Evolutionary conservation across 1,140 invertebrate species (phyloP).

Genomic region (Plectrocnemia conspersa): DNA sequence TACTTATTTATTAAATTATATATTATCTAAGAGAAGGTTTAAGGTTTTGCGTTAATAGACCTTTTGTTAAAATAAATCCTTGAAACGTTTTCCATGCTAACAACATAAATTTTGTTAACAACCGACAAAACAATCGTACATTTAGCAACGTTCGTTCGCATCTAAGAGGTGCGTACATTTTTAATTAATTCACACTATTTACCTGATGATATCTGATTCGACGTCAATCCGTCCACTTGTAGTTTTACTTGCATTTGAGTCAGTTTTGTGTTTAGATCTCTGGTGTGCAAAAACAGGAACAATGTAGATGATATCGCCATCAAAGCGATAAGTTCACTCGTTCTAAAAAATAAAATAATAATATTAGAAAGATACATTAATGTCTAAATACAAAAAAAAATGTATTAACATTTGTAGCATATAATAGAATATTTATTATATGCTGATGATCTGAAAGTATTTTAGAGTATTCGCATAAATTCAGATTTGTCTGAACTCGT

Average conservation of each 20-base stretch:
- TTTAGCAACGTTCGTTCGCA: no score
- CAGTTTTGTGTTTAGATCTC: slow-evolving; percentile 70
- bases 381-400: neutral
- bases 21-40: no score
- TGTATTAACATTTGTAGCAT: neutral
- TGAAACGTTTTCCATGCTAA: no score
- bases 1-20: no score
- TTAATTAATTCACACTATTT: slow-evolving; percentile 47
- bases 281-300: slow-evolving; percentile 75
- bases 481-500: no score
- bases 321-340: slow-evolving; percentile 68
- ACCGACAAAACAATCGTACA: no score
- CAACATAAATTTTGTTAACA: no score
- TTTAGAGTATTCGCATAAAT: no score
- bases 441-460: no score
- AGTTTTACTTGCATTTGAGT: slow-evolving; percentile 71
- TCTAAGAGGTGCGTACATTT: neutral
- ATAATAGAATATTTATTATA: neutral
- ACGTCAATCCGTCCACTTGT: slow-evolving; percentile 63
- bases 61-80: no score
- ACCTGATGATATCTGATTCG: slow-evolving; percentile 66
- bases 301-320: slow-evolving; percentile 73
- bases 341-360: slow-evolving; percentile 39
- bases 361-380: no score
- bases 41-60: no score